Percentiles rank a stretch among this genome's conserved stretches.
These are phyloP conservation scores for Gasterosteus aculeatus DNA, from an alignment of 2,113 vertebrate genomes.

Conservation along the genomic window DNA sequence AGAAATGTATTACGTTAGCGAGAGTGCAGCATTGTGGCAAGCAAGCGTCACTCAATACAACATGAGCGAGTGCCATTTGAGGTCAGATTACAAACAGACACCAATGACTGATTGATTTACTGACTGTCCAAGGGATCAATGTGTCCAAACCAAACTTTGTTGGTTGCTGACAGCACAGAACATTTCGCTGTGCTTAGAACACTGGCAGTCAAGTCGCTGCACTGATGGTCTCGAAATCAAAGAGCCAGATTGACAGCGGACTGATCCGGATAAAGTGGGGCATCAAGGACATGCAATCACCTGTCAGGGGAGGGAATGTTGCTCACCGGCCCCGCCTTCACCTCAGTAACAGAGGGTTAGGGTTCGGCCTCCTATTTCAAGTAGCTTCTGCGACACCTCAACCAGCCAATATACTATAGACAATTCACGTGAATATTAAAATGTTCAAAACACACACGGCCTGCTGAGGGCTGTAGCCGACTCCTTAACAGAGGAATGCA, in stretches of 20 bases:
- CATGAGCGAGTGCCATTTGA: slow-evolving; percentile 12
- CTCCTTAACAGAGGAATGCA: slow-evolving; percentile 15
- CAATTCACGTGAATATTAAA: background rate
- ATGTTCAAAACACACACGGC: background rate
- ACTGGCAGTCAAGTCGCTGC: slow-evolving; percentile 14
- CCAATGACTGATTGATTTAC: slow-evolving; percentile 21
- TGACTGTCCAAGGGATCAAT: slow-evolving; percentile 39
- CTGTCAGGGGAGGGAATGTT: slow-evolving; percentile 4
- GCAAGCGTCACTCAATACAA: slow-evolving; percentile 30
- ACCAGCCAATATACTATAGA: background rate
- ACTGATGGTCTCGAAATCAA: slow-evolving; percentile 37
- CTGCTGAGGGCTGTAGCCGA: background rate
- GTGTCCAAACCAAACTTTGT: slow-evolving; percentile 21
- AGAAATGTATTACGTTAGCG: slow-evolving; percentile 4
- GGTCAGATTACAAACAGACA: slow-evolving; percentile 35
- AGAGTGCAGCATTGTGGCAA: slow-evolving; percentile 2
- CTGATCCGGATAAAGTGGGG: slow-evolving; percentile 19
- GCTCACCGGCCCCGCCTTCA: background rate
- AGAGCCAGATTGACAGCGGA: slow-evolving; percentile 25
- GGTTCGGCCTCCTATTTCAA: background rate
- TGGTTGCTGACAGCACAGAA: slow-evolving; percentile 21
- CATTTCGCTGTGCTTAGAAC: slow-evolving; percentile 23
- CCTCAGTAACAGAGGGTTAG: background rate
- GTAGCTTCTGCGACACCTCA: background rate
- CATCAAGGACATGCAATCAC: slow-evolving; percentile 7